Percentiles rank a stretch among this genome's conserved stretches.
Evolutionary conservation across 2,888 invertebrate genomes (phyloP).

Genomic region (Caenorhabditis sp.): DNA sequence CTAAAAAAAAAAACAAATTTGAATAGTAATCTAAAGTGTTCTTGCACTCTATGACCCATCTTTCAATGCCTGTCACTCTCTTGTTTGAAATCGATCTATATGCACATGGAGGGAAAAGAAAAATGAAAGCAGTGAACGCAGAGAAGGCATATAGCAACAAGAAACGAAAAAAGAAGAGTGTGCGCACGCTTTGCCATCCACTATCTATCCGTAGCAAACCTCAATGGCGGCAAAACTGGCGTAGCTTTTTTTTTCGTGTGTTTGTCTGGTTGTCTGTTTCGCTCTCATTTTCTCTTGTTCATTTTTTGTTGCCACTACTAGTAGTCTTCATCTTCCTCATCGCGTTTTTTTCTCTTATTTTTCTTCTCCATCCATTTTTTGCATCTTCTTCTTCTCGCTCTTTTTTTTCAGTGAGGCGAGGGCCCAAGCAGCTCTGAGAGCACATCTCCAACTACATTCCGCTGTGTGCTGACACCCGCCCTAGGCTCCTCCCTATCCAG

Average conservation of each 20-base stretch:
- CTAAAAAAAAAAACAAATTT: not conserved
- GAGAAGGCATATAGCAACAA: conserved; percentile 12
- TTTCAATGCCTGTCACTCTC: not conserved
- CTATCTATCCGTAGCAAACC: not conserved
- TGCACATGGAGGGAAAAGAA: conserved; percentile 19
- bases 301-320: not conserved
- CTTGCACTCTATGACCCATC: not conserved
- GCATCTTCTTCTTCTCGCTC: conserved; percentile 3
- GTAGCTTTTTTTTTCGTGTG: not conserved
- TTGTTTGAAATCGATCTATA: not conserved
- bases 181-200: not conserved
- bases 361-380: not conserved
- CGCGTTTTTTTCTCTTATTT: not conserved
- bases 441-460: conserved; percentile 4
- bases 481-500: conserved; percentile 11
- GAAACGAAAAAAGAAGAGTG: conserved; percentile 15
- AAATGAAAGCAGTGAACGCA: conserved; percentile 4
- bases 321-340: not conserved
- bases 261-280: not conserved
- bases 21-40: not conserved
- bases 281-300: not conserved
- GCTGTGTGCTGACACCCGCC: conserved; percentile 10
- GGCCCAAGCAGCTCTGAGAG: not conserved
- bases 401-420: not conserved
- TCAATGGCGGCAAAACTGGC: not conserved